Evolutionary conservation across 2,888 invertebrate genomes (phyloP).

Genomic region (Alloplasta piceator): DNA sequence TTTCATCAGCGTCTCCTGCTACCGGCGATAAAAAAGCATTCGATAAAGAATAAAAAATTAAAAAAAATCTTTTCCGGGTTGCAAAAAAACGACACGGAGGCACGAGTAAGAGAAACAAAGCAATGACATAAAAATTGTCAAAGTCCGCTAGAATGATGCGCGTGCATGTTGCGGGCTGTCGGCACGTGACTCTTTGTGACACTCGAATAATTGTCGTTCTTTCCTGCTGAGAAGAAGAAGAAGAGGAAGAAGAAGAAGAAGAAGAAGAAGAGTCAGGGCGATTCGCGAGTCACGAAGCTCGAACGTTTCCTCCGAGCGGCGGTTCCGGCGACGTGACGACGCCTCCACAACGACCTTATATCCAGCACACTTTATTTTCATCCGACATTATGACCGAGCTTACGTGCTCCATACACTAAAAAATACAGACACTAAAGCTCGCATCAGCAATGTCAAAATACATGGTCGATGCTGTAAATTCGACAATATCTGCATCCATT

Average conservation of each 20-base stretch:
- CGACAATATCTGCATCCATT: neutral
- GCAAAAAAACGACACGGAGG: no score
- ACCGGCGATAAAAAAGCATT: no score
- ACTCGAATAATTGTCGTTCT: slow-evolving; percentile 67
- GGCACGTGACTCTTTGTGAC: slow-evolving; percentile 68
- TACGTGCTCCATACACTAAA: slow-evolving; percentile 44
- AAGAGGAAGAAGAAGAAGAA: neutral
- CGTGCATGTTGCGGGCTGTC: slow-evolving; percentile 54
- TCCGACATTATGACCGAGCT: slow-evolving; percentile 42
- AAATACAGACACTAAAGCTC: no score
- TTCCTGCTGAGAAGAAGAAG: slow-evolving; percentile 4
- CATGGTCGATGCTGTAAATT: no score
- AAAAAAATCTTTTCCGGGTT: no score
- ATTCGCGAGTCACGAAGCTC: slow-evolving; percentile 73
- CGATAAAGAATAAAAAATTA: no score
- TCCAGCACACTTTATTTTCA: slow-evolving; percentile 51
- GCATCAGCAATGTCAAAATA: no score
- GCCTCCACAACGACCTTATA: slow-evolving; percentile 46
- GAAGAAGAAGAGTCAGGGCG: slow-evolving; percentile 39
- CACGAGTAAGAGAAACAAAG: neutral
- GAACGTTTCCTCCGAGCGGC: slow-evolving; percentile 74
- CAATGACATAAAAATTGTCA: slow-evolving; percentile 34
- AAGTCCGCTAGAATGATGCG: slow-evolving; percentile 62
- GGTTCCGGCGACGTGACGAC: slow-evolving; percentile 80
- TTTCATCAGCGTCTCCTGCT: no score